Evolutionary conservation across 2,113 vertebrate species (phyloP), one percentile per base, ranked within the genome.

Genomic region (Callospermophilus lateralis): DNA sequence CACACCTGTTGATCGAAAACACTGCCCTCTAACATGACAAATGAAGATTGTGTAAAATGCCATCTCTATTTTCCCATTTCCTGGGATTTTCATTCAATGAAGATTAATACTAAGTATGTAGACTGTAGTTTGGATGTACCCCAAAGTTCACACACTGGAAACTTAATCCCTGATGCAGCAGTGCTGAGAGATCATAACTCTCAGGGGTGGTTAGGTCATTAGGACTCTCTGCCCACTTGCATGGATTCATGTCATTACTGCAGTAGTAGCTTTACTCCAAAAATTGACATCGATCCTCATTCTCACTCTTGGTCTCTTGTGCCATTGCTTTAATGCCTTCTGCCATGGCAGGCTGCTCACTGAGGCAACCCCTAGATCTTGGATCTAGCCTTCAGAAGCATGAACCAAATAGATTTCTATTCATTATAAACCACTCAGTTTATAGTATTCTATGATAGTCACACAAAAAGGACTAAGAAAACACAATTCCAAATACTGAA

Each of bases 1-100:
- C 22, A 37, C 84, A 74, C 84, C 89, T 94, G 85, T 68, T 95
- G 93, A 80, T 3, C 8, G 73, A 81, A 89, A 89, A 81, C 63
- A 34, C 45, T 85, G n/a, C 45, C 79, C 55, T 96, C 22, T 26
- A 73, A 88, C 65, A 45, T 55, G 67, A 67, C 42, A 87, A 45
- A 74, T 30, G 37, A 67, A 70, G 34, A 34, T 30, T n/a, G 42
- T 73, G 12, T 51, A 63, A 83, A 61, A 73, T 55, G 17, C 13
- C 51, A 42, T 22, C 2, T 39, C n/a, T 63, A 9, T 30, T 89
- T 78, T 65, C 53, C 42, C 26, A 83, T 30, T 78, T 94, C 65
- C 30, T 28, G 48, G 39, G 0, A 4, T 87, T 87, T 92, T 89
- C 42, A 76, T 92, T 80, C 78, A 93, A 76, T 20, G 68, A 61